Base-by-base conservation (phyloP, 2,113 vertebrate species). In the Elaphurus davidianus region DNA sequence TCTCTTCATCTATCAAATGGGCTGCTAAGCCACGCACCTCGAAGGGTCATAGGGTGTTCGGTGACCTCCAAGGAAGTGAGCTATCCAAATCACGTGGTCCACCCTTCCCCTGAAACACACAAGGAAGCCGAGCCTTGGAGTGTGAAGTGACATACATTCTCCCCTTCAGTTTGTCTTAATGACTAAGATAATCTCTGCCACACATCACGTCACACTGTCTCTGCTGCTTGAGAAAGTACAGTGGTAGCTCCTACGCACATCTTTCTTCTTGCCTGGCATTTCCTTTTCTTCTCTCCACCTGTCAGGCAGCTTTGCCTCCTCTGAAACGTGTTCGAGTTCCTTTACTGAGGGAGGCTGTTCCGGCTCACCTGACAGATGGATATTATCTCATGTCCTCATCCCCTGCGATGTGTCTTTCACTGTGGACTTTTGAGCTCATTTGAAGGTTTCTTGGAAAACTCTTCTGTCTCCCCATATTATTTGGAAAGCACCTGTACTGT, bases 331-430 rank as follows among this genome's bases (percentile, higher is more conserved):
- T 67, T 93, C 50, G 33, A 50, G 57, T 83, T 97, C 52, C 15
- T 92, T 96, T 97, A 71, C 89, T 91, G n/a, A 92, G 57, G 78
- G 95, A 93, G 50, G 27, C 74, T 84, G 54, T 45, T 57, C 62
- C 3, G 9, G 52, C 84, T 88, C 16, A 84, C 74, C 52, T 25
- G 33, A 52, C 27, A 96, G 57, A 27, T 97, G 79, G 83, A 25
- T 93, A 47, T 93, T 82, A 89, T 89, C 93, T 96, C 83, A 88
- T 54, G 76, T 94, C 50, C n/a, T 90, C 50, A 89, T 64, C 47
- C 52, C 78, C 50, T 84, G 25, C 64, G 43, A 40, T 84, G 8
- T 86, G 8, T 74, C 40, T 86, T 87, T 92, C 10, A 19, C 5
- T 67, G 30, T 96, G 40, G 45, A 93, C 92, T 47, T 17, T n/a